Evolutionary conservation across 2,888 invertebrate species (phyloP), one percentile per base, ranked within the genome.

Genomic region (Auanema sp.): DNA sequence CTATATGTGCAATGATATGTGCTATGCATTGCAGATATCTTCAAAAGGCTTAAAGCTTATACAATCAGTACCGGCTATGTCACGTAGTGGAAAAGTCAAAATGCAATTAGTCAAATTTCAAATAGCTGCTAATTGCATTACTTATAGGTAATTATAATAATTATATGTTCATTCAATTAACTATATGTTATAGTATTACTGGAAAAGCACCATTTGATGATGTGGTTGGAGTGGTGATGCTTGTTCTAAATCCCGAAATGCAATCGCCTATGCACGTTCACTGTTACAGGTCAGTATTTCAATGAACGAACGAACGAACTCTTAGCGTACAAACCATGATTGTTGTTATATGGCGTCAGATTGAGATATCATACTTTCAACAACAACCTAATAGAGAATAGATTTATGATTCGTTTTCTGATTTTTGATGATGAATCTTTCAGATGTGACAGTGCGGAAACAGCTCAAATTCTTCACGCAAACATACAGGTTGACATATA

Each of bases 241-340:
- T 96, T 53, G 89, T 96, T 0, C 93, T 92, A 84, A 96, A 96
- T 86, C 94, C 95, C 0, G 90, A 92, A 61, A 94, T 94, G 10
- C 91, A 92, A 76, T 92, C 93, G 84, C 94, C 94, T 0, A 90
- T 96, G 25, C 95, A 96, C 84, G 93, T 94, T 2, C 96, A 97
- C 84, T 94, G 93, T 59, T 96, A 89, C 84, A 89, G 94, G 86
- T 87, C 11, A n/a, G 54, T 12, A 16, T n/a, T 25, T 33, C 33
- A 33, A 33, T 5, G 33, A 33, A 10, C 8, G n/a, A 52, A 18
- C 49, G 14, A 50, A 50, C 21, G 14, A 18, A 54, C 14, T 24
- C 11, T 54, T 54, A n/a, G 14, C 43, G 43, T 12, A 43, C 43
- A 43, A 12, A 43, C 43, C 43, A 43, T 43, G n/a, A n/a, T n/a